Conservation (phyloP, 2,113 vertebrate species). For the Rhodinocichla rosea region DNA sequence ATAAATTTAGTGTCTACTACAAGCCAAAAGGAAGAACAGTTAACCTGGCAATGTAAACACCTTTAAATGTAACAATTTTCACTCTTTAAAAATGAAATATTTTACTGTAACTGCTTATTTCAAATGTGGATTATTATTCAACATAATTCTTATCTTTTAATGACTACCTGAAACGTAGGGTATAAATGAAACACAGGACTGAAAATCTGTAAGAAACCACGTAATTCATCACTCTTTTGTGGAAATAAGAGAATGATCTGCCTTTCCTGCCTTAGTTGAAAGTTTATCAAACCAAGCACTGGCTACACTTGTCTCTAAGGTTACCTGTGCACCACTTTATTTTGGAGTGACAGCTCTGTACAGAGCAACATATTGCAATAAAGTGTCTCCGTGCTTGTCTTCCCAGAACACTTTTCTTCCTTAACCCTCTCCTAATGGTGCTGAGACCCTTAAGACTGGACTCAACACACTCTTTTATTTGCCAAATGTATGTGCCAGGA, state of each 20-base stretch:
- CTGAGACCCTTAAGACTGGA: not conserved
- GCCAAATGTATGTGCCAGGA: not conserved
- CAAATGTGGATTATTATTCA: not conserved
- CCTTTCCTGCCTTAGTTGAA: not conserved
- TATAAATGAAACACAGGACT: not conserved
- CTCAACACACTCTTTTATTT: not conserved
- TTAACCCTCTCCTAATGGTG: not conserved
- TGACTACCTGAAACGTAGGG: not conserved
- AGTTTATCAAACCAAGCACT: not conserved
- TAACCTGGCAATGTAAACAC: not conserved
- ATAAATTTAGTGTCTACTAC: not conserved
- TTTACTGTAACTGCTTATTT: not conserved
- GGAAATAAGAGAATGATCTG: not conserved
- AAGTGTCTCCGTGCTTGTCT: not conserved
- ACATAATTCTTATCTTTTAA: not conserved
- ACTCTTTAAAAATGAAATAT: not conserved
- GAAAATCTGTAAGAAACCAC: fast-evolving
- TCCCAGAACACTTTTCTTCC: not conserved
- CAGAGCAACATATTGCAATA: not conserved
- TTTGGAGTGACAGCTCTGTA: not conserved
- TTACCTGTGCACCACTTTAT: not conserved
- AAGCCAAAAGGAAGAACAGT: not conserved
- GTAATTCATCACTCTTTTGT: not conserved
- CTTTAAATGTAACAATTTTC: not conserved
- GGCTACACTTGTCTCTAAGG: not conserved